phyloP scores from a whole-genome alignment of 2,113 vertebrate species.

The Hippopotamus amphibius region DNA sequence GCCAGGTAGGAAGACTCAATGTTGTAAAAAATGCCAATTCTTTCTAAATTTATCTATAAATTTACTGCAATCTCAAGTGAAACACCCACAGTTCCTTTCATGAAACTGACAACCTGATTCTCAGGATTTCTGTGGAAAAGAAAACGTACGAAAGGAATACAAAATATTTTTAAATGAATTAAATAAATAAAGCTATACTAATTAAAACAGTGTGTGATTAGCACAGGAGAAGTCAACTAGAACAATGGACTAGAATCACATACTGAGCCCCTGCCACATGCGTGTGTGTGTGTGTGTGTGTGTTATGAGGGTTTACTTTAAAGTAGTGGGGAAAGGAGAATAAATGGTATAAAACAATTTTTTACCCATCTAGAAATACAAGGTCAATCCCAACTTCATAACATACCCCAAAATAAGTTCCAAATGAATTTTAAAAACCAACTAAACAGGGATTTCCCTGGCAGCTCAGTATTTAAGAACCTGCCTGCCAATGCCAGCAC shows the following conservation, averaged over 20 bases:
- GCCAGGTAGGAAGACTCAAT: neutral
- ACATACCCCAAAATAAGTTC: neutral
- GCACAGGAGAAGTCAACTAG: neutral
- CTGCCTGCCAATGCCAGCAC: too few relatives aligned
- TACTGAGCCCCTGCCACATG: neutral
- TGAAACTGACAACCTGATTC: neutral
- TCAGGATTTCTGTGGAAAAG: conserved; percentile 28
- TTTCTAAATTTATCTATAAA: conserved; percentile 57
- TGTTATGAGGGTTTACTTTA: neutral
- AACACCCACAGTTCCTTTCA: neutral
- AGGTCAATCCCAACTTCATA: neutral
- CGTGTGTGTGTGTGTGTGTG: neutral
- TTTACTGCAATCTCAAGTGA: neutral
- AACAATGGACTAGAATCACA: neutral
- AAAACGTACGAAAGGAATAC: neutral
- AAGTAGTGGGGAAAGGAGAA: neutral
- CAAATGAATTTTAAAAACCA: neutral
- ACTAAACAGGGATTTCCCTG: neutral
- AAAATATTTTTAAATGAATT: neutral
- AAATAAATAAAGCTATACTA: neutral
- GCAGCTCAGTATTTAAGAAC: too few relatives aligned
- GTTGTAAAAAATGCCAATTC: neutral
- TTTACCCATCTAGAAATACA: neutral
- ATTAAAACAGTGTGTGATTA: neutral
- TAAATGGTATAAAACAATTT: neutral